A percentile compares a stretch with the other conserved stretches of the same genome.
Evolutionary conservation across 2,888 invertebrate genomes (phyloP).

Genomic region (Melinaea menophilus): DNA sequence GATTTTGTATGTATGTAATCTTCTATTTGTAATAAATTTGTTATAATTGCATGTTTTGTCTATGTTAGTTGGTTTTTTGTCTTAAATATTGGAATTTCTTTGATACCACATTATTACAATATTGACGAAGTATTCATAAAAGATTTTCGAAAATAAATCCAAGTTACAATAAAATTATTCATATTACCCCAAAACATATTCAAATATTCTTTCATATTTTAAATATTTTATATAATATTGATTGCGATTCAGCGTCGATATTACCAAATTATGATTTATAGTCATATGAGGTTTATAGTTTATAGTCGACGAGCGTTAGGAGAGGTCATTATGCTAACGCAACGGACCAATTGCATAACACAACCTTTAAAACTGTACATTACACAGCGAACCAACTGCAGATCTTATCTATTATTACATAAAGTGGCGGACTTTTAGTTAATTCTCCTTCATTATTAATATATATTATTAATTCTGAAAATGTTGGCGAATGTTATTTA

Average conservation of each 20-base stretch:
- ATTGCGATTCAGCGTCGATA: neutral
- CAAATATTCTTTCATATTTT: neutral
- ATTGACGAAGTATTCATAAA: too few species aligned
- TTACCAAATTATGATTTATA: slow-evolving; percentile 21
- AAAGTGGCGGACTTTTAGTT: slow-evolving; percentile 7
- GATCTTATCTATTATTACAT: slow-evolving; percentile 21
- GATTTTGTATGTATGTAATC: too few species aligned
- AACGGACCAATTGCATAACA: slow-evolving; percentile 19
- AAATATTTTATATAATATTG: neutral
- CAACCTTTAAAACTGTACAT: slow-evolving; percentile 24
- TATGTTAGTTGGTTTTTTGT: too few species aligned
- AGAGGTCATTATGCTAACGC: slow-evolving; percentile 15
- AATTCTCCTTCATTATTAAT: neutral
- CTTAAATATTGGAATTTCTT: too few species aligned
- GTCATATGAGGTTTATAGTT: slow-evolving; percentile 14
- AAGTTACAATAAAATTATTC: too few species aligned
- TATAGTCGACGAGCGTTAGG: slow-evolving; percentile 10
- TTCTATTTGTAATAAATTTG: too few species aligned
- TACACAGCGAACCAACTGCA: slow-evolving; percentile 1
- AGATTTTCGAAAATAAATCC: too few species aligned
- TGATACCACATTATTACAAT: too few species aligned
- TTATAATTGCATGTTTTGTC: too few species aligned
- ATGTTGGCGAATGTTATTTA: neutral
- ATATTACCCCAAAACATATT: too few species aligned
- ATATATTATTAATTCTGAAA: neutral